Percentiles rank a stretch among this genome's conserved stretches.
phyloP scores from a whole-genome alignment of 2,888 invertebrate species.

The Cephus spinipes region DNA sequence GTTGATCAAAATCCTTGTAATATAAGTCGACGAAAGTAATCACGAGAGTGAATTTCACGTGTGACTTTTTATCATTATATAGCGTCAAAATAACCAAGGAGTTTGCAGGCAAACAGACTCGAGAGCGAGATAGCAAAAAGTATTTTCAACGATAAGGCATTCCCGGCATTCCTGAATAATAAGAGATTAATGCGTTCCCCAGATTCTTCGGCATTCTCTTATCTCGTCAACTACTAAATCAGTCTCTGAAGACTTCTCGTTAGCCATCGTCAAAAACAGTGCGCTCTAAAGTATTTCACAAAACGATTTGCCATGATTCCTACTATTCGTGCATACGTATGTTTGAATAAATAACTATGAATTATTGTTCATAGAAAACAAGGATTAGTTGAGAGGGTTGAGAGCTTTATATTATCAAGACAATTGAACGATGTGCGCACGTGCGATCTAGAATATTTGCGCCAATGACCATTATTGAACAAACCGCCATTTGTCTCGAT shows the following conservation, averaged over 20 bases:
- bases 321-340: background rate
- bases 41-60: background rate
- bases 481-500: constrained; percentile 17
- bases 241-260: background rate
- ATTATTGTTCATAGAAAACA: background rate
- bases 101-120: background rate
- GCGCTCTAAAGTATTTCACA: background rate
- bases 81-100: background rate
- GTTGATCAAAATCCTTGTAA: background rate
- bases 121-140: background rate
- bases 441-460: background rate
- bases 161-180: background rate
- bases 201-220: background rate
- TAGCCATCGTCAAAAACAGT: background rate
- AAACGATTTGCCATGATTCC: background rate
- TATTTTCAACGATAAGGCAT: background rate
- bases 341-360: no score
- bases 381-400: background rate
- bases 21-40: background rate
- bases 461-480: background rate
- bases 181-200: background rate
- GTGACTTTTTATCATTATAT: background rate
- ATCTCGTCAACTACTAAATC: background rate
- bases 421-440: background rate
- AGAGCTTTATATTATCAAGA: background rate